Evolutionary conservation across 2,888 invertebrate genomes (phyloP).

Genomic region (Athripsodes cinereus): DNA sequence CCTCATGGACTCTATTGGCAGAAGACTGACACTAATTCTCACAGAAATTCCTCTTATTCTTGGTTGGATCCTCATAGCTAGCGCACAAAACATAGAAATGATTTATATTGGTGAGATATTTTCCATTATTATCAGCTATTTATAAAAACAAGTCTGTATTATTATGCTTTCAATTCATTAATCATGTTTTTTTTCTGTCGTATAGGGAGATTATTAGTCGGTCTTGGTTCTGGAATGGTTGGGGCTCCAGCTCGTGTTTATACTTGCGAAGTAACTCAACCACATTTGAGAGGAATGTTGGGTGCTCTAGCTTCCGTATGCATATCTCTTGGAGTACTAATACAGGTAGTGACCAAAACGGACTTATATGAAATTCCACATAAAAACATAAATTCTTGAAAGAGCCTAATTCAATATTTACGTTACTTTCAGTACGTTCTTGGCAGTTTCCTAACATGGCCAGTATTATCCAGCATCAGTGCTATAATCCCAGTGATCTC

Average conservation of each 20-base stretch:
- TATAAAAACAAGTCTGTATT: too few relatives aligned
- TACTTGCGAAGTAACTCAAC: conserved; percentile 66
- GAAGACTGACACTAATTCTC: conserved; percentile 56
- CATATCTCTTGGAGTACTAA: conserved; percentile 64
- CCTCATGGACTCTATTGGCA: conserved; percentile 62
- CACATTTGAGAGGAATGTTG: conserved; percentile 68
- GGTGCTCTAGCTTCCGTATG: conserved; percentile 66
- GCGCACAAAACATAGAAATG: conserved; percentile 53
- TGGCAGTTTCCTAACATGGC: conserved; percentile 58
- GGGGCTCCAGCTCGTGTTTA: conserved; percentile 65
- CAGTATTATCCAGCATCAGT: conserved; percentile 57
- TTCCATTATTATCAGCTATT: too few relatives aligned
- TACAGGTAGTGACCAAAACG: conserved; percentile 43
- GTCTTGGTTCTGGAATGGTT: conserved; percentile 67
- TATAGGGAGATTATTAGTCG: conserved; percentile 54
- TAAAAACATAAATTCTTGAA: too few relatives aligned
- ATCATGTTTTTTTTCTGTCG: neutral
- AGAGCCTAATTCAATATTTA: too few relatives aligned
- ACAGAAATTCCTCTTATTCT: conserved; percentile 62
- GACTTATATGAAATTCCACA: too few relatives aligned
- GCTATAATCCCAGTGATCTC: conserved; percentile 55
- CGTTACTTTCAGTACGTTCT: conserved; percentile 53
- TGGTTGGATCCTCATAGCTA: conserved; percentile 61
- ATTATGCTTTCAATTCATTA: neutral
- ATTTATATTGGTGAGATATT: conserved; percentile 50